Evolutionary conservation across 2,113 vertebrate genomes (phyloP), one percentile per base, ranked within the genome.

Genomic region (Phasianus colchicus): DNA sequence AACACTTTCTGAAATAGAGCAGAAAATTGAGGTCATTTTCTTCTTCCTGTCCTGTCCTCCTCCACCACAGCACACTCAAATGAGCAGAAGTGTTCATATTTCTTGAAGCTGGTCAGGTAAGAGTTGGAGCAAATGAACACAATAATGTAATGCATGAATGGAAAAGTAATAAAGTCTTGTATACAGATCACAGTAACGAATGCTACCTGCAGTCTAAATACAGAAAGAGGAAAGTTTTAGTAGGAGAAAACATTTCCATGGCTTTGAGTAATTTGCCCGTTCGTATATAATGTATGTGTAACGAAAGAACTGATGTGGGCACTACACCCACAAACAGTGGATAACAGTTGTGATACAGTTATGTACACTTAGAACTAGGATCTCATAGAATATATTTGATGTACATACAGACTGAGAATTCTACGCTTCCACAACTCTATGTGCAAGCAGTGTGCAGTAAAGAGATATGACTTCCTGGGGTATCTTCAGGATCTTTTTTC

Each of bases 1-100:
- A 36, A 58, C 21, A 22, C 50, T 81, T 92, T 82, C 77, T 88
- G 89, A 92, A 96, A 86, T 14, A 81, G 82, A 94, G 48, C 36
- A 86, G 92, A 95, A 92, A 86, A 88, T 20, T 60, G 21, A 6
- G 32, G 65, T 79, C 58, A 13, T 50, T 94, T 10, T 89, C 8
- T 29, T 73, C 38, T 7, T 78, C 18, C 22, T 67, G 1, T 47
- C 32, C 32, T 81, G 45, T 7, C 47, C 10, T 3, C 4, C 15
- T 74, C 52, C 47, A 30, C 36, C 18, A 42, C 14, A 38, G 27
- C 42, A 55, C 43, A 55, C 20, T 72, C 29, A 87, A 55, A 94
- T 18, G 45, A 9, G 5, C 10, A 66, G 24, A 72, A 91, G 6
- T 13, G 17, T 11, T 84, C 16, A 1, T n/a, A 17, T 64, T 93